Conservation (phyloP, 2,797 vertebrate species). For the Numenius phaeopus region DNA sequence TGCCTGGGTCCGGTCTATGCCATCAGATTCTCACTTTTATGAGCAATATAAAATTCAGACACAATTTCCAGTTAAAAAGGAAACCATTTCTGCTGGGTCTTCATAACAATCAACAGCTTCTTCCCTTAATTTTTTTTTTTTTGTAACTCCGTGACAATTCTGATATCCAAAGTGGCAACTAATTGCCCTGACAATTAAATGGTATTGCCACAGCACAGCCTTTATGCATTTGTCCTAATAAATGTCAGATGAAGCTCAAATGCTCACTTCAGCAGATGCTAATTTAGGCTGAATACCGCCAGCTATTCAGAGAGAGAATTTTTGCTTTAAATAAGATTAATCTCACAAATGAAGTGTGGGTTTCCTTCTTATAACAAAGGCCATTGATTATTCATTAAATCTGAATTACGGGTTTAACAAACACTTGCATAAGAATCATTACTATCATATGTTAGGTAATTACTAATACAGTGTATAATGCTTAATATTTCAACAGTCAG, state of each 20-base stretch:
- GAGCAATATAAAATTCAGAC: constrained; percentile 15
- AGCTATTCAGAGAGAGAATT: constrained; percentile 61
- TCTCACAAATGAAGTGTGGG: constrained; percentile 62
- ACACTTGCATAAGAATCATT: constrained; percentile 73
- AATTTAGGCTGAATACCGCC: constrained; percentile 68
- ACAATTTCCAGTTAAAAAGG: constrained; percentile 43
- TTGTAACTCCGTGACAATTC: constrained; percentile 58
- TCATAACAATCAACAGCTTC: constrained; percentile 27
- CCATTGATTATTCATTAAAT: constrained; percentile 73
- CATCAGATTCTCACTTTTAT: constrained; percentile 31
- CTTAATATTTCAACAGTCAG: constrained; percentile 68
- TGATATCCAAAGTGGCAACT: constrained; percentile 60
- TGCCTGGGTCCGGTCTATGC: neutral
- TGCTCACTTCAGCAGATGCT: constrained; percentile 51
- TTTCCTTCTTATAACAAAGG: constrained; percentile 69
- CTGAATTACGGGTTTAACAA: constrained; percentile 77
- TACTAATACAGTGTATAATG: constrained; percentile 48
- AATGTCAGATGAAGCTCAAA: constrained; percentile 72
- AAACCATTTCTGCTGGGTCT: constrained; percentile 1
- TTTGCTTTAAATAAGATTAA: constrained; percentile 76
- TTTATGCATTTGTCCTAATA: constrained; percentile 72
- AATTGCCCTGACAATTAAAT: constrained; percentile 62
- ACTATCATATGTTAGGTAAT: constrained; percentile 60
- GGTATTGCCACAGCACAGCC: constrained; percentile 55
- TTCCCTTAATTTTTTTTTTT: constrained; percentile 10